phyloP scores from a whole-genome alignment of 1,140 invertebrate genomes.

The Pseudoatta argentina region DNA sequence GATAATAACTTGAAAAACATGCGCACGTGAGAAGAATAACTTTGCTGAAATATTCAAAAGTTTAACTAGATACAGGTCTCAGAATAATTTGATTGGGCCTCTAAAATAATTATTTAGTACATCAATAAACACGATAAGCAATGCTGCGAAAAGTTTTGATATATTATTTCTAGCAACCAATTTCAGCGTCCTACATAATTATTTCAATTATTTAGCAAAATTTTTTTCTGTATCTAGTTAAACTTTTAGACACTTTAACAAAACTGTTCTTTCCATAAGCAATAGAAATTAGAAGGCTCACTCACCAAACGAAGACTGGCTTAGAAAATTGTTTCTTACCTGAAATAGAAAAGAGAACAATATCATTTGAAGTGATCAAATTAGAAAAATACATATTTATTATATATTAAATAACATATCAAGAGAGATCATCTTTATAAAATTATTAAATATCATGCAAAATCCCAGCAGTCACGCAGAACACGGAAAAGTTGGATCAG shows the following conservation, averaged over 20 bases:
- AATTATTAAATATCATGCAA: background rate
- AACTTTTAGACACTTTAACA: no score
- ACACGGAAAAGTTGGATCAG: background rate
- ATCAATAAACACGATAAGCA: no score
- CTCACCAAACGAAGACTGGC: slow-evolving; percentile 11
- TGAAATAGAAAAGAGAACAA: slow-evolving; percentile 50
- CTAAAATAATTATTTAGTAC: no score
- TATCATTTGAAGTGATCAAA: background rate
- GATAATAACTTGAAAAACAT: slow-evolving; percentile 5
- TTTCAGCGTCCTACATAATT: no score
- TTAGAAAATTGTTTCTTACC: slow-evolving; percentile 45
- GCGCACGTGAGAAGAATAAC: background rate
- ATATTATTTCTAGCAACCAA: no score
- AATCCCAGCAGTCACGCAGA: background rate
- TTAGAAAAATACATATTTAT: background rate
- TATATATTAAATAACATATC: background rate
- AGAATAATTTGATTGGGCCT: no score
- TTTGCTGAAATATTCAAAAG: no score
- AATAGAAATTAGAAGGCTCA: slow-evolving; percentile 31
- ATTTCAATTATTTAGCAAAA: no score
- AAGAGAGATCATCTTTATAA: background rate
- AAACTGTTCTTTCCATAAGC: no score
- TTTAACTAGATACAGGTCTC: no score
- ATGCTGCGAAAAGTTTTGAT: no score
- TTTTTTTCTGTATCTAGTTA: no score